phyloP scores from a whole-genome alignment of 2,888 invertebrate genomes.

The Emmelina monodactyla region DNA sequence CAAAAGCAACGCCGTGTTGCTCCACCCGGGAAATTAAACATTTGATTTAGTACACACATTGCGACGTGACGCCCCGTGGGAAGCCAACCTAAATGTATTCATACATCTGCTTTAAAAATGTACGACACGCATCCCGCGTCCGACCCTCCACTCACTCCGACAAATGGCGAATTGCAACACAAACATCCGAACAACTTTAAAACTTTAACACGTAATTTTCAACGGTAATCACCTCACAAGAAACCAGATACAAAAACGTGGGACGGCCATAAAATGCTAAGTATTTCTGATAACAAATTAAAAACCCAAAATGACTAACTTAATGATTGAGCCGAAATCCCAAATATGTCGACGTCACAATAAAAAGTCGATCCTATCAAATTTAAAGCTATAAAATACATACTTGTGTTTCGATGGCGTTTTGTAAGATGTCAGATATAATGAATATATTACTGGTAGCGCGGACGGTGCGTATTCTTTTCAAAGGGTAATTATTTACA shows the following conservation, averaged over 20 bases:
- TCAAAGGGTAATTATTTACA: conserved; percentile 62
- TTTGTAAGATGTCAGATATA: conserved; percentile 59
- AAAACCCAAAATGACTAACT: conserved; percentile 28
- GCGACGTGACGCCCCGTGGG: conserved; percentile 38
- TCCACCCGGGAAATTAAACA: conserved; percentile 49
- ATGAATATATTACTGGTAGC: conserved; percentile 65
- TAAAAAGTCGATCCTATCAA: conserved; percentile 32
- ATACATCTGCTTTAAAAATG: conserved; percentile 31
- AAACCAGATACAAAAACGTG: conserved; percentile 29
- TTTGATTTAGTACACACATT: conserved; percentile 47
- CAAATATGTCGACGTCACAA: conserved; percentile 34
- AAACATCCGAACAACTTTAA: conserved; percentile 14
- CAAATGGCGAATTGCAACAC: not conserved
- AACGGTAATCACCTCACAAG: conserved; percentile 30
- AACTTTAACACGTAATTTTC: conserved; percentile 30
- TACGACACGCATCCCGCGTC: conserved; percentile 34
- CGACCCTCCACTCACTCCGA: conserved; percentile 1
- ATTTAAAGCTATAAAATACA: conserved; percentile 40
- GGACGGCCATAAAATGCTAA: conserved; percentile 27
- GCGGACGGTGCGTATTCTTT: conserved; percentile 44
- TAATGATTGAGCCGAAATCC: conserved; percentile 29
- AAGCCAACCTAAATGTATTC: conserved; percentile 20
- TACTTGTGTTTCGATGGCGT: conserved; percentile 53
- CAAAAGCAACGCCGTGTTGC: conserved; percentile 39
- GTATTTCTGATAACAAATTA: conserved; percentile 35